A percentile compares a stretch with the other conserved stretches of the same genome.
Evolutionary conservation across 37 sponge, comb jelly and placozoan genomes (phyloP).

Genomic region (Dysidea cf. avara): DNA sequence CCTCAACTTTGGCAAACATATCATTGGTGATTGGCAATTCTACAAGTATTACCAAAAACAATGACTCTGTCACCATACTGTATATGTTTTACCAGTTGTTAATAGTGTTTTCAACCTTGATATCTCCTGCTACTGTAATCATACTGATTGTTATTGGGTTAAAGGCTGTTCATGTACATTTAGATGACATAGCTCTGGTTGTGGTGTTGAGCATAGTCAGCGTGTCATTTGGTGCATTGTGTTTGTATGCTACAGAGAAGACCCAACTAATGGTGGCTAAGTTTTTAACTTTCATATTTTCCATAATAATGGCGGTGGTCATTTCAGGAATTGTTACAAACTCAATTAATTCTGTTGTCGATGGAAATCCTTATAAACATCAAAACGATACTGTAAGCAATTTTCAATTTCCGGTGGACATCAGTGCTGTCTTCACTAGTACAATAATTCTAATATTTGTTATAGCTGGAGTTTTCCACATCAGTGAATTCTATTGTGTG

Average conservation of each 20-base stretch:
- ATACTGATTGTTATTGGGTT: conserved; percentile 73
- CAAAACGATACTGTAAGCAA: too few relatives aligned
- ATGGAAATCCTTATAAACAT: too few relatives aligned
- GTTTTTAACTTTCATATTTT: too few relatives aligned
- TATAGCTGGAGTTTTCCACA: conserved; percentile 69
- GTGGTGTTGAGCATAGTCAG: too few relatives aligned
- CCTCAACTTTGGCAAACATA: conserved; percentile 89
- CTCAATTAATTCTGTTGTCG: too few relatives aligned
- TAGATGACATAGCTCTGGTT: too few relatives aligned
- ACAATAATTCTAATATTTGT: conserved; percentile 40
- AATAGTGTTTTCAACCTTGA: conserved; percentile 73
- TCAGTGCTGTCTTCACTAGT: conserved; percentile 41
- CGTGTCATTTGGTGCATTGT: too few relatives aligned
- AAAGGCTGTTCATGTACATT: too few relatives aligned
- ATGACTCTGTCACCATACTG: conserved; percentile 61
- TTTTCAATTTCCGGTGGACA: conserved; percentile 15
- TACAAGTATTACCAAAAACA: conserved; percentile 39
- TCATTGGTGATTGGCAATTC: conserved; percentile 46
- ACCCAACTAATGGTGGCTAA: too few relatives aligned
- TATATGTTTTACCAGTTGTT: conserved; percentile 79
- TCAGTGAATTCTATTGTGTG: conserved; percentile 42
- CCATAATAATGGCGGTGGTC: too few relatives aligned
- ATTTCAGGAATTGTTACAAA: too few relatives aligned
- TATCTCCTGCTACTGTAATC: conserved; percentile 80
- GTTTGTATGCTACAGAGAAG: too few relatives aligned